Base-by-base conservation (phyloP, 2,888 invertebrate species). In the Caenorhabditis sinica region DNA sequence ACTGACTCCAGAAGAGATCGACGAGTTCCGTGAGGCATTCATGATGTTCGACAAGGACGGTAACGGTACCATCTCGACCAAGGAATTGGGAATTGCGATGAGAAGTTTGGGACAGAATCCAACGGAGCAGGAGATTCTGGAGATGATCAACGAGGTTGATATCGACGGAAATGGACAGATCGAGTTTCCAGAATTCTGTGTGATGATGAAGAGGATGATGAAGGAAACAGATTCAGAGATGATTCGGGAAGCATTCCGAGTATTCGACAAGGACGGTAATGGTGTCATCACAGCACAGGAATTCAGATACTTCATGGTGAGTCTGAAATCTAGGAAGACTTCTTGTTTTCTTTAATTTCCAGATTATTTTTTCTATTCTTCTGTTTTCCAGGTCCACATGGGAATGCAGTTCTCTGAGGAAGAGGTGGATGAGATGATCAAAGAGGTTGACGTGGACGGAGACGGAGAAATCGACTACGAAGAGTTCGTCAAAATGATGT, bases 21-120 rank as follows among this genome's bases (percentile, higher is more conserved):
- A 92, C 83, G 92, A 92, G 86, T 93, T 92, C 85, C 87, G 91
- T 17, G 93, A 92, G 87, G 91, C 92, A 1, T 92, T 92, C 86
- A 91, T 93, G 92, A 91, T 92, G 91, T 92, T 92, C 77, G 92
- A 92, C 80, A 92, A 92, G 79, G 92, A 92, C 86, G 91, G 92
- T n/a, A 92, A 90, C 81, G 92, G 92, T 28, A 93, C 92, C n/a
- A 92, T 92, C 43, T 91, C 92, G 30, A 92, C 92, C 6, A 93
- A 92, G 74, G 92, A 92, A 83, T 88, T 92, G 88, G 92, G 92
- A 63, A 91, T 92, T n/a, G 92, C 92, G 20, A 92, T 92, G 92
- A 87, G 92, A 20, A 90, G 89, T 45, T 86, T 92, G 30, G 92
- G 92, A n/a, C 92, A 92, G 87, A 92, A 92, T 69, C 92, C 92